phyloP scores from a whole-genome alignment of 2,113 vertebrate species.

The Lamprologus tigripictilis region DNA sequence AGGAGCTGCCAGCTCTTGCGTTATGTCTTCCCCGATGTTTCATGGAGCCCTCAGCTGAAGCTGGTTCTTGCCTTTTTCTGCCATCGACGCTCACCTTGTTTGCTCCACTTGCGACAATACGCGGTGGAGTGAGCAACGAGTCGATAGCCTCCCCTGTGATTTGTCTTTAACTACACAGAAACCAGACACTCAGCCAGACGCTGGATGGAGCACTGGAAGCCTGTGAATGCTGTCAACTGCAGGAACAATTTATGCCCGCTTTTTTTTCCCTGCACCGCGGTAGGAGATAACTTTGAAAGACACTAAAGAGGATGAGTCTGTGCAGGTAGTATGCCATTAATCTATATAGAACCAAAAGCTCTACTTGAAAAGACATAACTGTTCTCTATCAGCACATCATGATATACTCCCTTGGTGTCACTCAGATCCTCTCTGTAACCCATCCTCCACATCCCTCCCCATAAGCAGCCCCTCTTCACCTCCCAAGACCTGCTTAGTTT shows the following conservation, averaged over 20 bases:
- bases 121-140: conserved; percentile 36
- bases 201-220: not conserved
- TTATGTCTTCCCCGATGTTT: conserved; percentile 55
- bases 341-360: conserved; percentile 1
- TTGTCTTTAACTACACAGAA: conserved; percentile 11
- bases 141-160: conserved; percentile 36
- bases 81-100: conserved; percentile 35
- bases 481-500: conserved; percentile 29
- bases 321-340: not conserved
- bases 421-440: not conserved
- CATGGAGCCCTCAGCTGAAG: conserved; percentile 23
- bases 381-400: not conserved
- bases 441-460: not conserved
- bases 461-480: conserved; percentile 27
- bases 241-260: not conserved
- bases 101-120: conserved; percentile 13
- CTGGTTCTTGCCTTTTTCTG: conserved; percentile 11
- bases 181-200: conserved; percentile 3
- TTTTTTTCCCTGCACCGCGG: not conserved
- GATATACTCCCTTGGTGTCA: conserved; percentile 2
- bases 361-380: not conserved
- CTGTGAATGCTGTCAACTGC: not conserved
- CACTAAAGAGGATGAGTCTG: not conserved
- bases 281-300: not conserved
- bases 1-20: conserved; percentile 34